phyloP scores from a whole-genome alignment of 2,888 invertebrate species.

The Brachyopa scutellaris region DNA sequence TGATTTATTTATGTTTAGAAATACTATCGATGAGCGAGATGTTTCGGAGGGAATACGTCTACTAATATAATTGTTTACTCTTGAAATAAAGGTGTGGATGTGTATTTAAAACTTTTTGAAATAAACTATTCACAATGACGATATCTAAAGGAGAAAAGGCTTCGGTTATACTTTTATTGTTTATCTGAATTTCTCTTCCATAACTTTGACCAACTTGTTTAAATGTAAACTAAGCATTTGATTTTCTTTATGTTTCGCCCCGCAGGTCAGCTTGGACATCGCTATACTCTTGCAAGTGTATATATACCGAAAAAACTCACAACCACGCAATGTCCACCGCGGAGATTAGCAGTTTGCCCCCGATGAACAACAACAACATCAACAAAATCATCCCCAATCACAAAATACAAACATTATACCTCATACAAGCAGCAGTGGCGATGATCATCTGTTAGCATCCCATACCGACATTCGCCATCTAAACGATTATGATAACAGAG shows the following conservation, averaged over 20 bases:
- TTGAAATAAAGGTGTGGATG: too few relatives aligned
- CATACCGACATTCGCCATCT: slow-evolving; percentile 78
- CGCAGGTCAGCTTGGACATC: slow-evolving; percentile 87
- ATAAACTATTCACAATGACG: too few relatives aligned
- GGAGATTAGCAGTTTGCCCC: slow-evolving; percentile 86
- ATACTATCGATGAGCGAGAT: slow-evolving; percentile 1
- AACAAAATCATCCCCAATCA: slow-evolving; percentile 71
- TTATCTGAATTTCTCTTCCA: slow-evolving; percentile 83
- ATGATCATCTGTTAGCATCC: slow-evolving; percentile 79
- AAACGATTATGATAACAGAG: slow-evolving; percentile 80
- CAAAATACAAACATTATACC: slow-evolving; percentile 76
- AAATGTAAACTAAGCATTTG: too few relatives aligned
- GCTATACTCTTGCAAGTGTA: slow-evolving; percentile 87
- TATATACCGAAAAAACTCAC: slow-evolving; percentile 84
- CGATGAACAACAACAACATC: slow-evolving; percentile 81
- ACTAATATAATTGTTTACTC: background rate
- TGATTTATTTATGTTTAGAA: slow-evolving; percentile 13
- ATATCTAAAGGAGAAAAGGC: too few relatives aligned
- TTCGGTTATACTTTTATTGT: background rate
- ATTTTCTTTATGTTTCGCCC: too few relatives aligned
- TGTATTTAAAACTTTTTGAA: too few relatives aligned
- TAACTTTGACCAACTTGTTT: too few relatives aligned
- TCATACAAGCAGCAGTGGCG: slow-evolving; percentile 77
- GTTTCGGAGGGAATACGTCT: background rate
- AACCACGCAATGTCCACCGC: slow-evolving; percentile 83